phyloP scores from a whole-genome alignment of 2,113 vertebrate species.

The Neodon shergylaensis region DNA sequence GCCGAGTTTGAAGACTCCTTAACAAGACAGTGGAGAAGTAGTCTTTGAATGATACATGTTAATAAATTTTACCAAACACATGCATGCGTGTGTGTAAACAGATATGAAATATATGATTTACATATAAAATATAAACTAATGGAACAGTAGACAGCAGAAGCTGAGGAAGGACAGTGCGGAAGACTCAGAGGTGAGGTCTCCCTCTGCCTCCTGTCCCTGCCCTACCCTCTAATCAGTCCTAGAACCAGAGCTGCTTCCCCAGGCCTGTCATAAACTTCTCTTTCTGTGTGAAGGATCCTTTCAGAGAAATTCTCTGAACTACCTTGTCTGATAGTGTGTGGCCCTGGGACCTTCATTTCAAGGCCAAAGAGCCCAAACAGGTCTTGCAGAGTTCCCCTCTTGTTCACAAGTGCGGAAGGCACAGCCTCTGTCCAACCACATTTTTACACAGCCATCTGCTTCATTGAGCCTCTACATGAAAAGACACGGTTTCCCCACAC shows the following conservation, averaged over 20 bases:
- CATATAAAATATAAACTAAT: neutral
- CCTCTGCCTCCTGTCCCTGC: neutral
- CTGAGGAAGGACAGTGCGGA: neutral
- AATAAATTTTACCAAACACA: neutral
- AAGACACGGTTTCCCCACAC: no score
- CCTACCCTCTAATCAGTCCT: neutral
- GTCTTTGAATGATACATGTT: neutral
- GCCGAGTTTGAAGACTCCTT: neutral
- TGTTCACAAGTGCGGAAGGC: no score
- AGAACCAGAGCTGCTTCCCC: slow-evolving; percentile 13
- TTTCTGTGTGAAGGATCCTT: neutral
- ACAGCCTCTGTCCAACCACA: neutral
- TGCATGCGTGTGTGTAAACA: neutral
- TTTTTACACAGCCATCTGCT: neutral
- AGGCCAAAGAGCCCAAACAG: neutral
- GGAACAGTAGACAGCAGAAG: neutral
- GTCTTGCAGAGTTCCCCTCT: neutral
- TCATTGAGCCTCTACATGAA: neutral
- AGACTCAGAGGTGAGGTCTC: neutral
- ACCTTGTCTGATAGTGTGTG: neutral
- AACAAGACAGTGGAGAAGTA: neutral
- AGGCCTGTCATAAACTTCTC: neutral
- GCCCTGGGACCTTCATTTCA: neutral
- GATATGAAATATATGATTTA: neutral
- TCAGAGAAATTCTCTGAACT: neutral